A percentile compares a stretch with the other conserved stretches of the same genome.
Evolutionary conservation across 2,113 vertebrate genomes (phyloP).

Genomic region (Takifugu bimaculatus): DNA sequence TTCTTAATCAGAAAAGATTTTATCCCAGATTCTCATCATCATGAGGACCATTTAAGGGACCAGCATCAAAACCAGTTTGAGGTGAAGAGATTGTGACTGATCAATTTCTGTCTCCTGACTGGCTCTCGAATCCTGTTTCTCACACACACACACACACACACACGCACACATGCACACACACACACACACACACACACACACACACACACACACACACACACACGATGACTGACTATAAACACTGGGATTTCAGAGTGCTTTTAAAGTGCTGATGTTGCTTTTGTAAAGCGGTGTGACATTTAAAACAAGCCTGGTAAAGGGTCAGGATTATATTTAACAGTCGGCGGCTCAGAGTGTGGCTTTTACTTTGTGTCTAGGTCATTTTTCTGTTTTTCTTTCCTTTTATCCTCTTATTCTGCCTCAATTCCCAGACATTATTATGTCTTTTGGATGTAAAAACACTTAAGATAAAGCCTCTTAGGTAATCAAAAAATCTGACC

Average conservation of each 20-base stretch:
- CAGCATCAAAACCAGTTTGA: not conserved
- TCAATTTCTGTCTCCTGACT: too few relatives aligned
- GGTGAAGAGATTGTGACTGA: too few relatives aligned
- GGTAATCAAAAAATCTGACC: too few relatives aligned
- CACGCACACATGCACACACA: too few relatives aligned
- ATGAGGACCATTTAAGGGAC: slow-evolving; percentile 13
- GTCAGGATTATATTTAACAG: not conserved
- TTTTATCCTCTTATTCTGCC: too few relatives aligned
- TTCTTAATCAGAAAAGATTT: not conserved
- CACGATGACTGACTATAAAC: not conserved
- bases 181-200: too few relatives aligned
- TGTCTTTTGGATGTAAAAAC: too few relatives aligned
- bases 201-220: not conserved
- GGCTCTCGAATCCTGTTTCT: not conserved
- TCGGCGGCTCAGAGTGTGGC: too few relatives aligned
- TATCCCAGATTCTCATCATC: too few relatives aligned
- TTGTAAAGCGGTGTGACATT: not conserved
- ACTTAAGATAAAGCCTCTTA: too few relatives aligned
- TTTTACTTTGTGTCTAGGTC: too few relatives aligned
- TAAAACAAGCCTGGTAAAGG: not conserved
- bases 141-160: not conserved
- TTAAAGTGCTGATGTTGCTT: not conserved
- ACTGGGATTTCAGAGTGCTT: not conserved
- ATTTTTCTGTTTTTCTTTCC: not conserved
- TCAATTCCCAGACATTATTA: too few relatives aligned